Conservation (phyloP, 2,113 vertebrate species). For the Crotalus viridis region DNA sequence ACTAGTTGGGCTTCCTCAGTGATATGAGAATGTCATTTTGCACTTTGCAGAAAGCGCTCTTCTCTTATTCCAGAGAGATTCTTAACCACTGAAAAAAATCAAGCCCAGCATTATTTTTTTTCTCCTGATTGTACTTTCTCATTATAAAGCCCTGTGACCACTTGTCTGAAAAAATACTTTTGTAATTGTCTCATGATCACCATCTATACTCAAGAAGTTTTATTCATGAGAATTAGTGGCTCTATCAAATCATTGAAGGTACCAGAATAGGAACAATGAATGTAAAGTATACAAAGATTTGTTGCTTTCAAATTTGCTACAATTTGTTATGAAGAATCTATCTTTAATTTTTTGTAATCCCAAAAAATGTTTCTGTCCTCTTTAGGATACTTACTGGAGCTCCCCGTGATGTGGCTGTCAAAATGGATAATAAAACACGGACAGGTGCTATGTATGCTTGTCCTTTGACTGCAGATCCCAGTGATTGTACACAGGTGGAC, state of each 20-base stretch:
- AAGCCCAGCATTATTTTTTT: not conserved
- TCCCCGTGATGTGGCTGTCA: constrained; percentile 75
- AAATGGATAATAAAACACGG: constrained; percentile 70
- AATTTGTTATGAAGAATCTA: fast-evolving
- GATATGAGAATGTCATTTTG: not conserved
- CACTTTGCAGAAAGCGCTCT: not conserved
- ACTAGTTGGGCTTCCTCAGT: not conserved
- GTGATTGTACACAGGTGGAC: constrained; percentile 83
- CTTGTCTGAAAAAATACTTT: not conserved
- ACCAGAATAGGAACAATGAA: not conserved
- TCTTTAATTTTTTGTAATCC: not conserved
- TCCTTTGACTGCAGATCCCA: constrained; percentile 69
- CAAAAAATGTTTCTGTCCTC: fast-evolving
- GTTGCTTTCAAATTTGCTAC: not conserved
- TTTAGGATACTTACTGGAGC: constrained; percentile 85
- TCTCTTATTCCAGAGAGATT: not conserved
- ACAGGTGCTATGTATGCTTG: constrained; percentile 89
- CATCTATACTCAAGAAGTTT: not conserved
- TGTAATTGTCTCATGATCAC: not conserved
- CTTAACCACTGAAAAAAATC: not conserved
- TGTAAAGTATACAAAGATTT: fast-evolving
- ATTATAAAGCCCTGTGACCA: not conserved
- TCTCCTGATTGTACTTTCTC: not conserved
- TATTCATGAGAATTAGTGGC: not conserved
- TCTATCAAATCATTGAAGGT: not conserved